Conservation (phyloP, 2,797 vertebrate species). For the Myotis daubentonii region DNA sequence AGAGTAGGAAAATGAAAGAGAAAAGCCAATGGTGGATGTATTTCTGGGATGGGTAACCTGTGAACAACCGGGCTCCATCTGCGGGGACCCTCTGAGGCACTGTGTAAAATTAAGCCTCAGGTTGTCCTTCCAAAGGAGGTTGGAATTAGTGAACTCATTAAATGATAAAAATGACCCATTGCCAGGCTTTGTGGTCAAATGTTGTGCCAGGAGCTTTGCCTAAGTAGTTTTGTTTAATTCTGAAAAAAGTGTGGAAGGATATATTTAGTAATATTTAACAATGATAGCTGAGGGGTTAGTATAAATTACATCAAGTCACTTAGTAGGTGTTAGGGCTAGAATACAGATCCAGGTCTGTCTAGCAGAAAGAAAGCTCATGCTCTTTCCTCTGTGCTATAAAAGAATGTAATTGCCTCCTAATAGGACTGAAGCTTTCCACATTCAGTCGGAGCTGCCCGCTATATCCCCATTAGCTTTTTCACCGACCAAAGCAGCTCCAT, state of each 20-base stretch:
- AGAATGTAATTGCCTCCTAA: not conserved
- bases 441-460: not conserved
- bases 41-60: not conserved
- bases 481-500: not conserved
- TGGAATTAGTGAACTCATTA: not conserved
- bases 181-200: not conserved
- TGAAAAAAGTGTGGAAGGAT: not conserved
- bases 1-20: not conserved
- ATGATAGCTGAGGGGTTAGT: conserved; percentile 15
- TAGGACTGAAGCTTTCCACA: not conserved
- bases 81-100: not conserved
- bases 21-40: not conserved
- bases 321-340: not conserved
- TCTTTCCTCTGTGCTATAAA: not conserved
- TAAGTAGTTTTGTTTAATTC: conserved; percentile 49
- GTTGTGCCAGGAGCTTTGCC: not conserved
- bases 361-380: not conserved
- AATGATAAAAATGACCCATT: not conserved
- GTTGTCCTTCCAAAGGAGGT: not conserved
- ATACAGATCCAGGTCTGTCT: not conserved
- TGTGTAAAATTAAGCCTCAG: not conserved
- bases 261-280: not conserved
- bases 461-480: not conserved
- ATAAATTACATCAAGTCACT: not conserved
- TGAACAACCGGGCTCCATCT: not conserved